These are phyloP conservation scores for Caenorhabditis doughertyi DNA, from an alignment of 2,888 invertebrate species.

Conservation along the genomic window DNA sequence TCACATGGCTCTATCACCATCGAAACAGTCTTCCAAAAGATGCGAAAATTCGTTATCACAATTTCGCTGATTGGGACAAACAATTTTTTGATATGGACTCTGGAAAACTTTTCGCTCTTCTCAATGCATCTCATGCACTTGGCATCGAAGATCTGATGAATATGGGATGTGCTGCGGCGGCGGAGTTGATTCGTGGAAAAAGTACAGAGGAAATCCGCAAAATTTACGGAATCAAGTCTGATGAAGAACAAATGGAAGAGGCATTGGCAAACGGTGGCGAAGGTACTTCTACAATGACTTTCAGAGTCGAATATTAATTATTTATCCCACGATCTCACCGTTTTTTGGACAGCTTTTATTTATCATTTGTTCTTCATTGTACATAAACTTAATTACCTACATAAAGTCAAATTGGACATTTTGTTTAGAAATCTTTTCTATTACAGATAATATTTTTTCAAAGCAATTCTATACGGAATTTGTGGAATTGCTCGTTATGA, in stretches of 20 bases:
- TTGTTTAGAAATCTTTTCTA: no score
- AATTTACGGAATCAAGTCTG: constrained; percentile 19
- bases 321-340: no score
- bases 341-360: no score
- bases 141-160: constrained; percentile 32
- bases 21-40: background rate
- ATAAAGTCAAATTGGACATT: no score
- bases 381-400: no score
- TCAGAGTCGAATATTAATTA: no score
- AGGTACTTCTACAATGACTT: constrained; percentile 3
- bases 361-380: no score
- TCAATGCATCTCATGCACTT: constrained; percentile 26
- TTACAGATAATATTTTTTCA: no score
- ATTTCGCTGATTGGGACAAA: constrained; percentile 16
- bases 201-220: constrained; percentile 13
- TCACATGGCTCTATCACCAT: constrained; percentile 19
- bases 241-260: constrained; percentile 12
- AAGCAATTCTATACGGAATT: no score
- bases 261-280: background rate
- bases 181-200: constrained; percentile 34
- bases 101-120: background rate
- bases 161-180: constrained; percentile 30
- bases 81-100: constrained; percentile 17
- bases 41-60: background rate
- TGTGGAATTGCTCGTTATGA: no score